These are phyloP conservation scores for Sarcophaga peregrina DNA, from an alignment of 1,140 invertebrate genomes.

Conservation along the genomic window DNA sequence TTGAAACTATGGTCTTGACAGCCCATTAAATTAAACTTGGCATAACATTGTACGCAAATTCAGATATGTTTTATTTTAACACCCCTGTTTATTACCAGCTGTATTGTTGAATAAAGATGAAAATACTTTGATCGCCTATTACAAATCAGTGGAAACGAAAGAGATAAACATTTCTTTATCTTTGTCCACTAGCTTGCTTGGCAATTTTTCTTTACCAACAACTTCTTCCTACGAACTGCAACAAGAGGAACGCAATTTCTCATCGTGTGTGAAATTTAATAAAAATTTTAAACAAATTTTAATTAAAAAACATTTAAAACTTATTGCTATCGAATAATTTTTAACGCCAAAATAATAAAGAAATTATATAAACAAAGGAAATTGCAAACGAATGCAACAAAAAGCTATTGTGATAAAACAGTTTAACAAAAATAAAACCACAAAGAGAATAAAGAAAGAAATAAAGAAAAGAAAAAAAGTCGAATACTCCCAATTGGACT, in stretches of 20 bases:
- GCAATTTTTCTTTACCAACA: neutral
- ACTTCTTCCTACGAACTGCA: conserved; percentile 24
- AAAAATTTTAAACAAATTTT: conserved; percentile 36
- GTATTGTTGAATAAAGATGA: too few relatives aligned
- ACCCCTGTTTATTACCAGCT: too few relatives aligned
- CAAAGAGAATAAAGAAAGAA: conserved; percentile 37
- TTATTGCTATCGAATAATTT: neutral
- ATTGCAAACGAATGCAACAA: conserved; percentile 7
- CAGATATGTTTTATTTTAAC: too few relatives aligned
- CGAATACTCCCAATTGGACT: conserved; percentile 46
- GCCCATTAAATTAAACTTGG: too few relatives aligned
- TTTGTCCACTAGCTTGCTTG: neutral
- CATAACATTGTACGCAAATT: too few relatives aligned
- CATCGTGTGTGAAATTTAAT: conserved; percentile 36
- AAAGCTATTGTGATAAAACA: conserved; percentile 26
- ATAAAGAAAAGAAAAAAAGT: neutral
- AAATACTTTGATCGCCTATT: too few relatives aligned
- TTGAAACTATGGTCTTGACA: too few relatives aligned
- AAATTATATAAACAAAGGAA: conserved; percentile 10
- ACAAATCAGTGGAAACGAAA: too few relatives aligned
- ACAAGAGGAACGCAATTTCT: conserved; percentile 31
- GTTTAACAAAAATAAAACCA: conserved; percentile 32
- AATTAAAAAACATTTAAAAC: neutral
- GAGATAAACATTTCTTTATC: too few relatives aligned
- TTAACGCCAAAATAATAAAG: neutral